These are phyloP conservation scores for Linurgus olivaceus DNA, from an alignment of 2,797 vertebrate species.

Conservation along the genomic window DNA sequence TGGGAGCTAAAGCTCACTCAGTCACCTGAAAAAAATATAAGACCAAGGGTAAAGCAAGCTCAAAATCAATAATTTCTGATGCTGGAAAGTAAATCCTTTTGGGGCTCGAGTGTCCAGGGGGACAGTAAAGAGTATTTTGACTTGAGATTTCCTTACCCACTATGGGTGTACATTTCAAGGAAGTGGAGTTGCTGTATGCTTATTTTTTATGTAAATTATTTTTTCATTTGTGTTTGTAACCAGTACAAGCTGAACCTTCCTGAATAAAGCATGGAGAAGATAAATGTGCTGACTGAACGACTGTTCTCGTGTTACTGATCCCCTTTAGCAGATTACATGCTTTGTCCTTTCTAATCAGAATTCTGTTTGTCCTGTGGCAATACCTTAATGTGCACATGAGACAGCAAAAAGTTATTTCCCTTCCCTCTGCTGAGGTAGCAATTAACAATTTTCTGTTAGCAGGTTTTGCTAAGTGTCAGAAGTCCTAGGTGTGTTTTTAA, in stretches of 20 bases:
- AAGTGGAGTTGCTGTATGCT: not conserved
- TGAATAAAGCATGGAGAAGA: slow-evolving; percentile 50
- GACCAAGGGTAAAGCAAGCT: not conserved
- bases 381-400: slow-evolving; percentile 10
- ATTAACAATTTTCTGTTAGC: not conserved
- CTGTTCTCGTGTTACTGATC: slow-evolving; percentile 45
- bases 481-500: not conserved
- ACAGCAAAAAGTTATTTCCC: slow-evolving; percentile 20
- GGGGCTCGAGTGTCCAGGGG: not conserved
- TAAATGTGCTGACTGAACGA: slow-evolving; percentile 52
- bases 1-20: not conserved
- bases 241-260: slow-evolving; percentile 47
- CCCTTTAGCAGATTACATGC: slow-evolving; percentile 45
- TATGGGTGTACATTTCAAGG: not conserved
- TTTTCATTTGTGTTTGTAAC: slow-evolving; percentile 1
- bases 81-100: not conserved
- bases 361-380: slow-evolving; percentile 41
- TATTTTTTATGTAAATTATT: not conserved
- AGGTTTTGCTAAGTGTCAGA: not conserved
- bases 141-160: not conserved
- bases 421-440: not conserved
- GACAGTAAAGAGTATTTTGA: not conserved
- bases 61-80: not conserved
- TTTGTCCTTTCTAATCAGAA: slow-evolving; percentile 57
- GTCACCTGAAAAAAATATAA: not conserved